Evolutionary conservation across 64 coral and sea anemone species (phyloP).

Genomic region (Montipora sp.): DNA sequence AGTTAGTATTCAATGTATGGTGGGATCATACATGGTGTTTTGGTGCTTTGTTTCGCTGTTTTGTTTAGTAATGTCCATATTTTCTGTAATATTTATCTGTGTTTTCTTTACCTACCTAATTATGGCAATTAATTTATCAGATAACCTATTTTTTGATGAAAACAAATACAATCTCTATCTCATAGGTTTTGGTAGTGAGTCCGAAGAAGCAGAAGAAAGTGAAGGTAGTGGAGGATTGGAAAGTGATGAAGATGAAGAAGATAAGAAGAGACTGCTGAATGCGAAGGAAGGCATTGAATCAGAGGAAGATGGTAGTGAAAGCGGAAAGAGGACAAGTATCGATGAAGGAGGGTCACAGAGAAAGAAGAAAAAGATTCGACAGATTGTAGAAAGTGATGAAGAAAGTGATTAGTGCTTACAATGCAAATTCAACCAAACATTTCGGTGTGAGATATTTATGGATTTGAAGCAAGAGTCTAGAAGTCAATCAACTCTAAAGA

Average conservation of each 20-base stretch:
- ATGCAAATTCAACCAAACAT: background rate
- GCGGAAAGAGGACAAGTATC: conserved; percentile 77
- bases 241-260: conserved; percentile 89
- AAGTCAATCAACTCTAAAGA: too few relatives aligned
- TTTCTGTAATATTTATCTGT: too few relatives aligned
- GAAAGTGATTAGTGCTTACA: conserved; percentile 72
- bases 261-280: conserved; percentile 73
- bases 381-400: conserved; percentile 94
- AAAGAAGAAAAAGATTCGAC: conserved; percentile 89
- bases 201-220: conserved; percentile 71
- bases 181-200: conserved; percentile 60
- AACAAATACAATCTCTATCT: background rate
- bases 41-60: too few relatives aligned
- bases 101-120: too few relatives aligned
- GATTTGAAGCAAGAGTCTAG: too few relatives aligned
- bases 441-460: too few relatives aligned
- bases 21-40: too few relatives aligned
- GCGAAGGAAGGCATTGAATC: conserved; percentile 86
- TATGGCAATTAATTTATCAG: too few relatives aligned
- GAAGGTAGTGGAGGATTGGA: conserved; percentile 70
- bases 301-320: conserved; percentile 44
- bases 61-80: too few relatives aligned
- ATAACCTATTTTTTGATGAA: too few relatives aligned
- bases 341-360: conserved; percentile 71
- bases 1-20: too few relatives aligned